Evolutionary conservation across 2,113 vertebrate species (phyloP), one percentile per base, ranked within the genome.

Genomic region (Rhadina sibilatrix): DNA sequence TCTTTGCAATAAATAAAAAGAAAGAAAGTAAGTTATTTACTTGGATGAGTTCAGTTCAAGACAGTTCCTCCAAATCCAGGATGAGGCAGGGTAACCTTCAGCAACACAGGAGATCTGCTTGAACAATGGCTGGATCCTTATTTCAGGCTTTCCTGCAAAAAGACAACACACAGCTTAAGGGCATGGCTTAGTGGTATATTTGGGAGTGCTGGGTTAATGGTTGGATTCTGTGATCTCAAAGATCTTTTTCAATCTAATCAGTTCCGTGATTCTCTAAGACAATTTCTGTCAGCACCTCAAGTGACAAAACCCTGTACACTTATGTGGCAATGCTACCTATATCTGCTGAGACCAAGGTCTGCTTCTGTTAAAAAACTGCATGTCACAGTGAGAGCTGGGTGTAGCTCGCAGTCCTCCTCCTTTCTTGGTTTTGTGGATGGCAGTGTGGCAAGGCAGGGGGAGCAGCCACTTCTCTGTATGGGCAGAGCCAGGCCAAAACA

Each of bases 1-100:
- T 35, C 37, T 76, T 74, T 37, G 68, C 44, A 75, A 90, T 31
- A 17, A 38, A 40, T 52, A 5, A 65, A 89, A 84, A 76, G 44
- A 64, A 60, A 8, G 15, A 42, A 79, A 8, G 15, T 40, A 77
- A 37, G 52, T 50, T 7, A 93, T 98, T 97, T 98, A 98, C 98
- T 97, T 98, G 87, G 75, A 64, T 66, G 95, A 85, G 35, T 97
- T 86, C 35, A 81, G 83, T 57, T 91, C 53, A 3, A 71, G 89
- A 87, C 98, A 98, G 63, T 82, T 97, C 87, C 78, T 98, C 98
- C 98, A 98, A 69, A 95, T 91, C 98, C 97, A 98, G 46, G 94
- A 96, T 37, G 98, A 95, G 50, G 94, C 88, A 9, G 98, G 98
- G 65, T 98, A 97, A 42, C 98, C 96, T 37, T 97, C 95, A 22